Base-by-base conservation (phyloP, 1,140 invertebrate genomes). In the Halictus rubicundus region DNA sequence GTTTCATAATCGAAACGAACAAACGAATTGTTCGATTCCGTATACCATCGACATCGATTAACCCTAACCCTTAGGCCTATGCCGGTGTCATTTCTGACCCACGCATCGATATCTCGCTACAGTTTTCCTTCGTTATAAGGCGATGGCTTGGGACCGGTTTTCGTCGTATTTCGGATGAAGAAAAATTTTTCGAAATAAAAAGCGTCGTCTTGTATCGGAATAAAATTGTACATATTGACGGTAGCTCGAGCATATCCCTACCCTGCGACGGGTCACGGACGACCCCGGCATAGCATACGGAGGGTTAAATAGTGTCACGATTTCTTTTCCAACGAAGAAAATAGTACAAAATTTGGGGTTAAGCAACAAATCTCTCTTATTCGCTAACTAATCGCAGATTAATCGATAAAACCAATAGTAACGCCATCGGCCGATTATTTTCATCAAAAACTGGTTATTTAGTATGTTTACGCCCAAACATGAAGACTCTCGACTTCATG, bases 1-100 rank as follows among this genome's bases (percentile, higher is more conserved):
- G 32, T 46, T 54, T 75, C 63, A n/a, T 37, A 21, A 75, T 78
- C 69, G 65, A 65, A 74, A 74, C 52, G 27, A 73, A 68, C 69
- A 64, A 16, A 32, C 32, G 42, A 54, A 68, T 37, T 39, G 27
- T 42, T 68, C 66, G 19, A 68, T 75, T 68, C 42, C 2, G 10
- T 54, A 74, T 64, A 39, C 39, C 27, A 39, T 68, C n/a, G 32
- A 52, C 19, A 57, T 1, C 37, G 25, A 66, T 64, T 27, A 32
- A n/a, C n/a, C n/a, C n/a, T n/a, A n/a, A n/a, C n/a, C n/a, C n/a
- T n/a, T n/a, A n/a, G n/a, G n/a, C n/a, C n/a, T n/a, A n/a, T n/a
- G n/a, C n/a, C n/a, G n/a, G n/a, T n/a, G n/a, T n/a, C n/a, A n/a
- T n/a, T n/a, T n/a, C n/a, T n/a, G n/a, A n/a, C n/a, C n/a, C n/a